Percentiles rank a stretch among this genome's conserved stretches.
These are phyloP conservation scores for Serripes groenlandicus DNA, from an alignment of 2,888 invertebrate species.

Conservation along the genomic window DNA sequence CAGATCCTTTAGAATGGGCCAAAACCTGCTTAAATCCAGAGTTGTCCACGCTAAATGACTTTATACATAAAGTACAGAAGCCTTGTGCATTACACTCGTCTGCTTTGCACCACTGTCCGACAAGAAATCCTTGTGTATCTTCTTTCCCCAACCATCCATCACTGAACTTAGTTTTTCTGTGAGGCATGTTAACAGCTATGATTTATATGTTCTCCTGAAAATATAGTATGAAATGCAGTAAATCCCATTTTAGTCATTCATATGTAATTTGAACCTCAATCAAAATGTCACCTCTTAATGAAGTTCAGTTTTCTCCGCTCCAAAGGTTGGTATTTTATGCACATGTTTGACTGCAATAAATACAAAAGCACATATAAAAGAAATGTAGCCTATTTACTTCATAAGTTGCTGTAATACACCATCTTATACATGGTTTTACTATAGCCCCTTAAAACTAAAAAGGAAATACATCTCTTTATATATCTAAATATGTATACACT, in stretches of 20 bases:
- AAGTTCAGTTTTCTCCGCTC: no score
- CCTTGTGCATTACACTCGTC: slow-evolving; percentile 42
- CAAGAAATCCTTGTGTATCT: slow-evolving; percentile 42
- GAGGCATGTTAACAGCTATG: slow-evolving; percentile 41
- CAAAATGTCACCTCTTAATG: not conserved
- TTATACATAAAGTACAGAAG: slow-evolving; percentile 39
- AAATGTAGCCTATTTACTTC: slow-evolving; percentile 1
- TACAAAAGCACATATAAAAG: slow-evolving; percentile 9
- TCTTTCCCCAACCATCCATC: slow-evolving; percentile 50
- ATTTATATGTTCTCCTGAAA: no score
- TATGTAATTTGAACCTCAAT: no score
- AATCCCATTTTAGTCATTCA: no score
- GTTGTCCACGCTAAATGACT: slow-evolving; percentile 46
- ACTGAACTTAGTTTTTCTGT: slow-evolving; percentile 46
- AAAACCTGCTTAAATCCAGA: slow-evolving; percentile 44
- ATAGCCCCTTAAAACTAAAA: not conserved
- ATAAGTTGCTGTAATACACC: slow-evolving; percentile 11
- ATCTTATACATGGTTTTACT: not conserved
- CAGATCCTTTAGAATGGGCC: slow-evolving; percentile 36
- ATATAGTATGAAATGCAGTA: not conserved
- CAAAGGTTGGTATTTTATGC: no score
- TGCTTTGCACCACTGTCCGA: slow-evolving; percentile 53
- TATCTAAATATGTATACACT: slow-evolving; percentile 7
- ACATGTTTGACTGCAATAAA: not conserved
- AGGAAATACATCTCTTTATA: slow-evolving; percentile 5